Base-by-base conservation (phyloP, 2,888 invertebrate genomes). In the Caprella mutica region DNA sequence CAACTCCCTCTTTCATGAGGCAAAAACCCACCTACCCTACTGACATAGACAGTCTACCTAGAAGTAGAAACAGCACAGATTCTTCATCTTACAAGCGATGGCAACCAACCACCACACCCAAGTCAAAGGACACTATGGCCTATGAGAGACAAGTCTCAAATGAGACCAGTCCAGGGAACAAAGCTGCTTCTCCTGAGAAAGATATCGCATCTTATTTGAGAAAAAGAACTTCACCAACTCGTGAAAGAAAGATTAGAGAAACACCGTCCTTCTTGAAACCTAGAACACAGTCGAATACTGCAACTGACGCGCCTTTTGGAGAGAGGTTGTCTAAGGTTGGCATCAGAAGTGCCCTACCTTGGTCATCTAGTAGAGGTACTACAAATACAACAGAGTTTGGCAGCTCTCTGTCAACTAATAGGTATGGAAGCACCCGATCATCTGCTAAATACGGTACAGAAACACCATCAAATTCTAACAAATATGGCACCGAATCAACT, bases 261-360 rank as follows among this genome's bases (percentile, higher is more conserved):
- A 48, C 48, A 29, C 48, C 48, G 48, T 30, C 19, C 14, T 48
- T 48, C 48, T 14, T 48, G 6, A n/a, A 21, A 48, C 48, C 48
- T 5, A 48, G 33, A 29, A 3, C 48, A 3, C 19, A 17, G 5
- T 2, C 30, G 19, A 17, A 27, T 3, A 48, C 19, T 21, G 29
- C 48, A 1, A 19, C 29, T 1, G 27, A 27, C n/a, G 29, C 48
- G 6, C 48, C 48, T 9, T 48, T 27, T 14, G 48, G 48, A 17
- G 48, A 48, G 19, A 29, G 48, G 5, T 29, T 48, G 27, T 48
- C 48, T n/a, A n/a, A n/a, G n/a, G n/a, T n/a, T n/a, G n/a, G n/a
- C n/a, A n/a, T n/a, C n/a, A n/a, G n/a, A n/a, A n/a, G n/a, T n/a
- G n/a, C n/a, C n/a, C n/a, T n/a, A n/a, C n/a, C n/a, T n/a, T n/a